Evolutionary conservation across 2,888 invertebrate species (phyloP), one percentile per base, ranked within the genome.

Genomic region (Synanthedon vespiformis): DNA sequence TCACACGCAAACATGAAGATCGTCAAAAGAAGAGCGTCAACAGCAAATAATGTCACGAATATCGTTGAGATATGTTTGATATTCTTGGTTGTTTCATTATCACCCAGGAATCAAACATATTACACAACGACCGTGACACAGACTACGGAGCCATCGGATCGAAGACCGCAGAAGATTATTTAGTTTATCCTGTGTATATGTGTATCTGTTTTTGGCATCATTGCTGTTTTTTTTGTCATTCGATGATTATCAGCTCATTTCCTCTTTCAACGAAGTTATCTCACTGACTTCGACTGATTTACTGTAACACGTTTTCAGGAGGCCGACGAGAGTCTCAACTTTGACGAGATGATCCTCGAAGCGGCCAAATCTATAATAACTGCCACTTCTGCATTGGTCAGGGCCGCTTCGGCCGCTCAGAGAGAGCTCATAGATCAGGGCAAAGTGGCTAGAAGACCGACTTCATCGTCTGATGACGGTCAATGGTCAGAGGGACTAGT

Each of bases 61-160:
- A 74, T 74, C 83, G 89, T 92, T 94, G 87, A 98, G 98, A 99
- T 99, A 99, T 99, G 99, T 99, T 99, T 99, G 98, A 98, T 99
- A 99, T 98, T 98, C 98, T 99, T 99, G 99, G 98, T 99, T 98
- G 97, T 95, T 89, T 88, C 34, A 79, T 87, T 65, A 89, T 93
- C 96, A 95, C 96, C 98, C 98, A 93, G 95, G 95, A 97, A 95
- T 97, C 97, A 96, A 96, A 98, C 98, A 97, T 99, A 98, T 98
- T 95, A 94, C 93, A 93, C 74, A 95, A 89, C 90, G 95, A 90
- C 90, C 89, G 67, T 61, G 75, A 72, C 60, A 47, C 55, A 13
- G 2, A 49, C 71, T 47, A n/a, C 44, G 1, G 13, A 13, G 6
- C 14, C 44, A 44, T 13, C 44, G 55, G 64, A 52, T 6, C 27